phyloP scores from a whole-genome alignment of 2,888 invertebrate genomes.

The Drosophila acutilabella region DNA sequence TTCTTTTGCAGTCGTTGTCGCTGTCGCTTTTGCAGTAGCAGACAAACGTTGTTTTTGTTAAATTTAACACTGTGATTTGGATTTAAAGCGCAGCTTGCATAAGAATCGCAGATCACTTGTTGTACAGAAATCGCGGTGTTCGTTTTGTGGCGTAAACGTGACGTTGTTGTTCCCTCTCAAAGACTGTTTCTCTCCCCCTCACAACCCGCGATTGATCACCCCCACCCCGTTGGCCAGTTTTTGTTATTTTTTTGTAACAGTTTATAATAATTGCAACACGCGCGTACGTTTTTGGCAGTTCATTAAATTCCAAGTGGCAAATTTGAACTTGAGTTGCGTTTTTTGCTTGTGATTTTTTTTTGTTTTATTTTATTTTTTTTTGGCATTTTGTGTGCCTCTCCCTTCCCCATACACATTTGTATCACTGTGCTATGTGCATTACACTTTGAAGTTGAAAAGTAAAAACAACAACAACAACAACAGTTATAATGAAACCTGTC shows the following conservation, averaged over 20 bases:
- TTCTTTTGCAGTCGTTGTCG: background rate
- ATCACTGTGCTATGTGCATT: slow-evolving; percentile 22
- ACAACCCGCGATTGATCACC: background rate
- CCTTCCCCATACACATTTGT: slow-evolving; percentile 4
- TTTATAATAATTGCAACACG: slow-evolving; percentile 36
- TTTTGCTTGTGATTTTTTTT: slow-evolving; percentile 22
- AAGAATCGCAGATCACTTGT: slow-evolving; percentile 51
- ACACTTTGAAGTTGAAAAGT: slow-evolving; percentile 8
- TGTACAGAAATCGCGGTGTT: slow-evolving; percentile 49
- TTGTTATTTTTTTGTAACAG: slow-evolving; percentile 3
- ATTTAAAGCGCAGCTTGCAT: slow-evolving; percentile 58
- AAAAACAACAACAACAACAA: slow-evolving; percentile 11
- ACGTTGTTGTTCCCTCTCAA: background rate
- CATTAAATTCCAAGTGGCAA: slow-evolving; percentile 52
- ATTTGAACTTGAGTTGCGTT: slow-evolving; percentile 31
- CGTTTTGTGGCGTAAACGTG: slow-evolving; percentile 43
- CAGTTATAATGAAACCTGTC: slow-evolving; percentile 27
- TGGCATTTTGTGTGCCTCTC: background rate
- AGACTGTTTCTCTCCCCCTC: background rate
- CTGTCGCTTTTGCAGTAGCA: background rate
- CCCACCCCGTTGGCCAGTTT: background rate
- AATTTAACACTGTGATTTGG: background rate
- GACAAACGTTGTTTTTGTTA: slow-evolving; percentile 23
- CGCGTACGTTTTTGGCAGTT: slow-evolving; percentile 52
- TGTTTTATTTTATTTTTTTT: slow-evolving; percentile 4